Conservation (phyloP, 2,797 vertebrate species). For the Danionella dracula region DNA sequence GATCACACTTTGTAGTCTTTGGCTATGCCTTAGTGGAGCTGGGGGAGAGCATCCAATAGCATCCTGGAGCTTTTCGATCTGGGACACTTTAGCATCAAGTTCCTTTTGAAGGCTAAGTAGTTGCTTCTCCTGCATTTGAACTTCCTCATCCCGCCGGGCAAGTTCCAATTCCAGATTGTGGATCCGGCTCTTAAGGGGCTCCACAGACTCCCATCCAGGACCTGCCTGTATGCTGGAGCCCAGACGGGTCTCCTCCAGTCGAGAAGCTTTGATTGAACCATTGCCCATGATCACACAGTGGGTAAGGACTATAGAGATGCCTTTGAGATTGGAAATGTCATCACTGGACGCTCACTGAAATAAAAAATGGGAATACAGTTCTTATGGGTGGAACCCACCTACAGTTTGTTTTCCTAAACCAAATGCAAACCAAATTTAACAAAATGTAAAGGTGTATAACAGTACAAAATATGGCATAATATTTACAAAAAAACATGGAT, state of each 20-base stretch:
- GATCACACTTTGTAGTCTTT: constrained; percentile 63
- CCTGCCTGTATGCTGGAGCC: constrained; percentile 52
- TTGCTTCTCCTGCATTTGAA: constrained; percentile 57
- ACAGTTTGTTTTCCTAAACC: no score
- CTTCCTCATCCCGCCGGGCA: constrained; percentile 57
- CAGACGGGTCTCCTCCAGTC: constrained; percentile 61
- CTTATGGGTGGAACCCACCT: no score
- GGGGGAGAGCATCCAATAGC: constrained; percentile 60
- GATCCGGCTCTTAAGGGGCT: constrained; percentile 63
- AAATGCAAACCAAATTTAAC: no score
- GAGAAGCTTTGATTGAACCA: constrained; percentile 71
- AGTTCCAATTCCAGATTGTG: constrained; percentile 67
- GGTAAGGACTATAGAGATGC: constrained; percentile 63
- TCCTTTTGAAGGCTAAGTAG: constrained; percentile 64
- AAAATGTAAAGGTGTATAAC: no score
- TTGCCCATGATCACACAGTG: constrained; percentile 72
- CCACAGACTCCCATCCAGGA: constrained; percentile 51
- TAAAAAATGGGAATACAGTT: neutral
- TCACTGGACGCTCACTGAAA: constrained; percentile 1
- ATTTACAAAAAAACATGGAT: no score
- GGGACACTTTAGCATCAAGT: constrained; percentile 65
- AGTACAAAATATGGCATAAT: no score
- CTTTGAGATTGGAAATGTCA: constrained; percentile 19
- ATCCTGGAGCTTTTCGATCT: constrained; percentile 75
- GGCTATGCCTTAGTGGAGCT: constrained; percentile 38